Evolutionary conservation across 2,888 invertebrate species (phyloP).

Genomic region (Pristionchus fissidentatus): DNA sequence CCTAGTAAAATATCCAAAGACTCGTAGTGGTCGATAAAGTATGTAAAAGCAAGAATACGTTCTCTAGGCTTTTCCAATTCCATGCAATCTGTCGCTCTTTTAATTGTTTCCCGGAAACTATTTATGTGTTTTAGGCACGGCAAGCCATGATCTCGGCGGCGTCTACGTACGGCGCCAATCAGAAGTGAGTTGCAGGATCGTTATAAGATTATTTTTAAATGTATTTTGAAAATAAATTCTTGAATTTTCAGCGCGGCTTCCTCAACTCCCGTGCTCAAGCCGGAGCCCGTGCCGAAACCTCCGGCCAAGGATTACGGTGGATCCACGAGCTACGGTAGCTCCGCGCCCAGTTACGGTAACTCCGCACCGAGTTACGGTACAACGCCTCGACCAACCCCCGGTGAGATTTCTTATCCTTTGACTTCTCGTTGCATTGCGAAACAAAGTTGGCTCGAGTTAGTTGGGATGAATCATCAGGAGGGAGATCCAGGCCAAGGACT

Average conservation of each 20-base stretch:
- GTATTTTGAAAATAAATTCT: not conserved
- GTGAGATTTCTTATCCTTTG: not conserved
- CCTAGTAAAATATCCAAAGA: no score
- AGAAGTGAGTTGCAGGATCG: not conserved
- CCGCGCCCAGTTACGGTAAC: not conserved
- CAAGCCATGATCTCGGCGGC: conserved; percentile 25
- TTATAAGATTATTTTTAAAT: not conserved
- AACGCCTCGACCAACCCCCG: not conserved
- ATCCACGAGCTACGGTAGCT: conserved; percentile 3
- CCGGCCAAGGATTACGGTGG: conserved; percentile 23
- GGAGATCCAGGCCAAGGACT: no score
- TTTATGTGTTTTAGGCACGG: conserved; percentile 8
- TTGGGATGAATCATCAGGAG: conserved; percentile 17
- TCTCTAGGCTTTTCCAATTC: not conserved
- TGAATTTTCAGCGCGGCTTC: not conserved
- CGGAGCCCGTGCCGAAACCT: conserved; percentile 16
- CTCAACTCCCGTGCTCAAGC: not conserved
- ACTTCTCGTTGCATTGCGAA: not conserved
- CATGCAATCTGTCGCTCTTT: not conserved
- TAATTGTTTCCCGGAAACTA: not conserved
- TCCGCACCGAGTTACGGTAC: not conserved
- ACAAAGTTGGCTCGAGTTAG: not conserved
- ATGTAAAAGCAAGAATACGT: no score
- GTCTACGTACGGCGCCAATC: conserved; percentile 27
- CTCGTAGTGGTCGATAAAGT: no score